Base-by-base conservation (phyloP, 37 sponge, comb jelly and placozoan species). In the Tethya wilhelma region DNA sequence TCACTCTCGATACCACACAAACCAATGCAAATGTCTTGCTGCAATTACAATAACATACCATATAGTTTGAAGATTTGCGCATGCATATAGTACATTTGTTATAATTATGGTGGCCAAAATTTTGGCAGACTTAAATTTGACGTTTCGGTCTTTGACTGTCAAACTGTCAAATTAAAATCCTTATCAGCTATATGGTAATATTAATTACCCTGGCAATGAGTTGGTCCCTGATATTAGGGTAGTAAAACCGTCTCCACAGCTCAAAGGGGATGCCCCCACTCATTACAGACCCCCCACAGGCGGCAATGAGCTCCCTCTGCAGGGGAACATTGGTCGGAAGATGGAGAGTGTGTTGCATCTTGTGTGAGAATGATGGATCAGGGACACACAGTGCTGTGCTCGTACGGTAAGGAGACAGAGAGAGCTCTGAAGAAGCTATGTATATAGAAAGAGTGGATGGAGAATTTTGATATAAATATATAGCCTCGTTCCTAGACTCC, bases 201-300 rank as follows among this genome's bases (percentile, higher is more conserved):
- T 49, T 49, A 49, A 49, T 9, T 19, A 14, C 97, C 87, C 86
- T 94, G 17, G 97, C 97, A 37, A 91, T 64, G 4, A 94, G 77
- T 74, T 94, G 92, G 67, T 97, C 97, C 26, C 95, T 59, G 56
- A 91, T 84, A 86, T 97, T 97, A 37, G 95, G 95, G 45, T 90
- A 90, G 79, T 97, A 97, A 69, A 85, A 91, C 55, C 97, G 67
- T 75, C 80, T 81, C 97, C 97, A 97, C n/a, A 97, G 62, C 56
- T 97, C 92, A 79, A 97, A 89, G 38, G 85, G 73, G 31, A 97
- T 69, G 5, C 73, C 80, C 31, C 82, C 80, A 62, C 73, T 67
- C 31, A 38, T 17, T 12, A 62, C 65, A 20, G 28, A 2, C 20
- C 49, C 37, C 38, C 80, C 83, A 69, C 80, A 87, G 0, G 75